A percentile compares a stretch with the other conserved stretches of the same genome.
Conservation (phyloP, 2,888 invertebrate species). For the Periphyllus acericola region DNA sequence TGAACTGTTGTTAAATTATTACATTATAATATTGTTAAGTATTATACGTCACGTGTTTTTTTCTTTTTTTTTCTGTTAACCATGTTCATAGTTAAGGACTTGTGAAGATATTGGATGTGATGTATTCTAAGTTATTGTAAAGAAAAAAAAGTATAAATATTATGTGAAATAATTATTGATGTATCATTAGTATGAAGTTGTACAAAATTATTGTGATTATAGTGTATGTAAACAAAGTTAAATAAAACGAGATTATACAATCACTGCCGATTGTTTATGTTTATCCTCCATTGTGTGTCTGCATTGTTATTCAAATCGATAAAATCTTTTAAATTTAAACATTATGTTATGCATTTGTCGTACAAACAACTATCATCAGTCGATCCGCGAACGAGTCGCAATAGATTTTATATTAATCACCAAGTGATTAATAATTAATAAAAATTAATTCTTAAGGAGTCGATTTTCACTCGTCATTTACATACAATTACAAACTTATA, state of each 20-base stretch:
- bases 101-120: slow-evolving; percentile 51
- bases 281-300: no score
- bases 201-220: slow-evolving; percentile 56
- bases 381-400: no score
- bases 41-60: slow-evolving; percentile 5
- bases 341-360: no score
- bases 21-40: slow-evolving; percentile 43
- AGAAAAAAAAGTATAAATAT: slow-evolving; percentile 10
- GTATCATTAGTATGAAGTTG: slow-evolving; percentile 30
- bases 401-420: no score
- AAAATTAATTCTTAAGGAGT: no score
- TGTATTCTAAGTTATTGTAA: slow-evolving; percentile 49
- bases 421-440: no score
- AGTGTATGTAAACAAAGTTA: slow-evolving; percentile 9
- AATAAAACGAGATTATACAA: slow-evolving; percentile 53
- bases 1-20: slow-evolving; percentile 53
- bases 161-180: slow-evolving; percentile 30
- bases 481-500: no score
- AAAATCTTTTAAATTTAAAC: no score
- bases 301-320: no score
- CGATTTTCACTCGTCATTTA: no score
- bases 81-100: slow-evolving; percentile 33
- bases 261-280: slow-evolving; percentile 1
- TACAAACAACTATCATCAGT: no score
- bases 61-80: slow-evolving; percentile 41